Conservation (phyloP, 2,888 invertebrate species). For the Lobophora halterata region DNA sequence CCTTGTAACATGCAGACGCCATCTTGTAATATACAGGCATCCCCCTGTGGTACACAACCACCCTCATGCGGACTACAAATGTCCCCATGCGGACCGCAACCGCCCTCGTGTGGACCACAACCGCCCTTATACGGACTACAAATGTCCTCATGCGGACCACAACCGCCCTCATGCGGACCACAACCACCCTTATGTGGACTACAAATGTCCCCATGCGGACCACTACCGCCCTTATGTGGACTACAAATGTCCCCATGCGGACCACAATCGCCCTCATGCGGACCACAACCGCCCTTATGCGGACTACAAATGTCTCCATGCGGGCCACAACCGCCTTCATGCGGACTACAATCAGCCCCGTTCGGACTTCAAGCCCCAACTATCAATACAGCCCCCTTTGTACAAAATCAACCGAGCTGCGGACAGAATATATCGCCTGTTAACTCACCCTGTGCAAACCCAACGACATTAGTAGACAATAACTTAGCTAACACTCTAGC, state of each 20-base stretch:
- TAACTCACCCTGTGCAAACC: not conserved
- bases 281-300: slow-evolving; percentile 2
- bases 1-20: no score
- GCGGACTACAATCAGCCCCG: not conserved
- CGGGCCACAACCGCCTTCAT: slow-evolving; percentile 1
- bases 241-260: not conserved
- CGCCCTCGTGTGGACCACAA: slow-evolving; percentile 9
- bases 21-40: no score
- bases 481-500: slow-evolving; percentile 55
- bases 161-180: not conserved
- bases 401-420: slow-evolving; percentile 6
- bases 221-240: not conserved
- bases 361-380: slow-evolving; percentile 12
- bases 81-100: no score
- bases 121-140: slow-evolving; percentile 1
- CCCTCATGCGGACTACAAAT: no score
- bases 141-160: not conserved
- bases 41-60: no score
- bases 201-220: not conserved
- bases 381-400: slow-evolving; percentile 10
- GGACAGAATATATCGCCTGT: slow-evolving; percentile 1
- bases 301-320: not conserved
- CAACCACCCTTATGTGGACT: not conserved
- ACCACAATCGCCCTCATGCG: not conserved
- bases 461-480: slow-evolving; percentile 53